Base-by-base conservation (phyloP, 1,140 invertebrate species). In the Drosophila kohkoa region DNA sequence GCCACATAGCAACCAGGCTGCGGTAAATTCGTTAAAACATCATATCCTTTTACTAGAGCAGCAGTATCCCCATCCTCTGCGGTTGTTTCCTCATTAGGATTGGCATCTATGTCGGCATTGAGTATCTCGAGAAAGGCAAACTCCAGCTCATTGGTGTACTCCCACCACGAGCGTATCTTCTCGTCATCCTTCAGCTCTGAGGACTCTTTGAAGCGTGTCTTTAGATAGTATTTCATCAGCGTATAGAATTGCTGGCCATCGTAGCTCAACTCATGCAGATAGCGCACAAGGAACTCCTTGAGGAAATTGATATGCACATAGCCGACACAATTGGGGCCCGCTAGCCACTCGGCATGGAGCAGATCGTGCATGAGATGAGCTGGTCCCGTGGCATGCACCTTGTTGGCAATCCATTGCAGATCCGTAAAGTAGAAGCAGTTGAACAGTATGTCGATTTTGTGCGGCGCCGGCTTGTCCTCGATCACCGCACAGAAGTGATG, bases 221-320 rank as follows among this genome's bases (percentile, higher is more conserved):
- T 94, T 91, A 92, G 95, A 92, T 62, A 94, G 94, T 77, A 93
- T 92, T 92, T 94, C 93, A 81, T 96, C 87, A 96, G 94, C n/a
- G 96, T 94, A 90, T 95, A 96, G 81, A 96, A 95, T 91, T 97
- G 96, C 82, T 94, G 93, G 41, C 95, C 95, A 92, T 97, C 96
- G 77, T 96, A 96, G 78, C 95, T 95, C 58, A 97, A 91, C 60
- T 95, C 94, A 82, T 94, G 94, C 4, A 95, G 94, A 80, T 95
- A 94, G 4, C 93, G 93, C 92, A 96, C 94, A 45, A 97, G 93
- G 71, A 96, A 94, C 67, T 95, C 93, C 87, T 94, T 94, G 1
- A 97, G 91, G 52, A 95, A 93, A 49, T 93, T 91, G 28, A 96
- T 92, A 82, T 96, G 95, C 15, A 91, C 76, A 59, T 89, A 92